These are phyloP conservation scores for Halichoerus grypus DNA, from an alignment of 2,113 vertebrate genomes.

Conservation along the genomic window DNA sequence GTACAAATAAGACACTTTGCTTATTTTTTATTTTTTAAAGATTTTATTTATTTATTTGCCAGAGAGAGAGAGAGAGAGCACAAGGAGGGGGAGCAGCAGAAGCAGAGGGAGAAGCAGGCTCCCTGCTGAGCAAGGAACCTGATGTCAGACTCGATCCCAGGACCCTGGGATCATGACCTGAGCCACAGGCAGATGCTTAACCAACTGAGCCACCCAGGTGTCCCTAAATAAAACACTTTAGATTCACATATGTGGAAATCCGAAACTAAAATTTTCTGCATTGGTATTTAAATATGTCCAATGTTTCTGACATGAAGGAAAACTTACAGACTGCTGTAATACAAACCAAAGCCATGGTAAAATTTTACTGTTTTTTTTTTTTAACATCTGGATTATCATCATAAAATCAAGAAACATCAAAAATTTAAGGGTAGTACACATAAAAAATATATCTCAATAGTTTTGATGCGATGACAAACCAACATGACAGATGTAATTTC, in stretches of 20 bases:
- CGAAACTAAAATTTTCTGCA: neutral
- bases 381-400: neutral
- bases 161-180: neutral
- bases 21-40: no score
- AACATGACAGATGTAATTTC: neutral
- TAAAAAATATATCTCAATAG: neutral
- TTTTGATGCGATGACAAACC: neutral
- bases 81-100: no score
- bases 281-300: neutral
- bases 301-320: neutral
- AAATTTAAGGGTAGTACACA: neutral
- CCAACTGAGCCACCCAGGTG: neutral
- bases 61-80: no score
- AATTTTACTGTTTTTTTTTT: neutral
- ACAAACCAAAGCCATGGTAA: neutral
- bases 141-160: neutral
- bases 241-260: neutral
- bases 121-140: neutral
- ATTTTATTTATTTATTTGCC: no score
- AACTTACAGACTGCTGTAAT: neutral
- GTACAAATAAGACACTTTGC: neutral
- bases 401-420: neutral
- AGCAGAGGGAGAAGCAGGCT: neutral
- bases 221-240: neutral
- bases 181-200: neutral